phyloP scores from a whole-genome alignment of 2,797 vertebrate genomes.

The Gymnopithys bicolor region DNA sequence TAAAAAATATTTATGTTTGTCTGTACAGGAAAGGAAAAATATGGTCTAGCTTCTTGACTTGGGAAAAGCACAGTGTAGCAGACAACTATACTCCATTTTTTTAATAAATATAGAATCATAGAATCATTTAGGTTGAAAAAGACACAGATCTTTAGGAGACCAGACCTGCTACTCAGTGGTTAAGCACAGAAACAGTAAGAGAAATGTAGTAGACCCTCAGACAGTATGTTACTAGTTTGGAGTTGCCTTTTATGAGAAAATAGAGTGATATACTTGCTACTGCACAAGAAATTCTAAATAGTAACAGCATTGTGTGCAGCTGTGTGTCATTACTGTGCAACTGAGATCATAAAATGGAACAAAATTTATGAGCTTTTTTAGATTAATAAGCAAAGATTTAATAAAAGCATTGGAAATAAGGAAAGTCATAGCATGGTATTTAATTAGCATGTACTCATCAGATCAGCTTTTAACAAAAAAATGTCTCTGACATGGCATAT shows the following conservation, averaged over 20 bases:
- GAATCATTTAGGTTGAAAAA: neutral
- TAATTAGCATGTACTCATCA: neutral
- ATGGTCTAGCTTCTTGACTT: neutral
- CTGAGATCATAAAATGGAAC: neutral
- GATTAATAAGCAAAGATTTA: neutral
- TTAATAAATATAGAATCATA: neutral
- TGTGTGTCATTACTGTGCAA: neutral
- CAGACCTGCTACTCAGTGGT: neutral
- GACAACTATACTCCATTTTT: neutral
- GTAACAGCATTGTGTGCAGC: neutral
- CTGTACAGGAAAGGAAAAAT: neutral
- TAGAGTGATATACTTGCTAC: neutral
- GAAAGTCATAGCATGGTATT: neutral
- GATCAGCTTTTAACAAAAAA: neutral
- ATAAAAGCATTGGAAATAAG: neutral
- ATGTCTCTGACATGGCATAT: neutral
- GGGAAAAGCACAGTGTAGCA: neutral
- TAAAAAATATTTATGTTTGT: neutral
- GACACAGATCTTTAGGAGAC: neutral
- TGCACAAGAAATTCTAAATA: neutral
- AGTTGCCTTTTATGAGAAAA: neutral
- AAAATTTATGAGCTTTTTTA: neutral
- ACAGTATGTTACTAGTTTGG: neutral
- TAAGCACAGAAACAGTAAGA: accelerated
- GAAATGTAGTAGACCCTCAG: neutral